phyloP scores from a whole-genome alignment of 2,888 invertebrate species.

The Sarcophaga rosellei region DNA sequence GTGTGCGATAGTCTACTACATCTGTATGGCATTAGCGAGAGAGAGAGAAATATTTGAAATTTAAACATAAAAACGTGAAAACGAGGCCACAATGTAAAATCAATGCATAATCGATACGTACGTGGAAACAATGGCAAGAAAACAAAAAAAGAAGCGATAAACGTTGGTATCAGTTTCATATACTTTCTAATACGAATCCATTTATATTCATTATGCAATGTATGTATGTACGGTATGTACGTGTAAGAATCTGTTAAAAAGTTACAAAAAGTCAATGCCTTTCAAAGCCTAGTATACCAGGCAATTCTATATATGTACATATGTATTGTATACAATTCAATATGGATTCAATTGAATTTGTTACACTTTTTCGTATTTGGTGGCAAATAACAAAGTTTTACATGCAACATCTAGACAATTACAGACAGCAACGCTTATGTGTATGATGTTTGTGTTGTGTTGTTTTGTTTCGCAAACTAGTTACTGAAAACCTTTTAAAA shows the following conservation, averaged over 20 bases:
- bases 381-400: constrained; percentile 25
- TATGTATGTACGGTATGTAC: neutral
- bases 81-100: constrained; percentile 65
- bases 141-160: neutral
- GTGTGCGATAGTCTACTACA: too few species aligned
- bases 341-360: too few species aligned
- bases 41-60: constrained; percentile 35
- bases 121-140: neutral
- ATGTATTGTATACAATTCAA: too few species aligned
- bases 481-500: too few species aligned
- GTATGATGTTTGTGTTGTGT: too few species aligned
- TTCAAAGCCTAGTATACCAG: neutral
- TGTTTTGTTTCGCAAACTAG: too few species aligned
- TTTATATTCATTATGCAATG: constrained; percentile 24
- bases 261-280: constrained; percentile 64
- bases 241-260: constrained; percentile 25
- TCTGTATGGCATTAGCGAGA: neutral
- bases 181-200: neutral
- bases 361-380: neutral
- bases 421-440: too few species aligned
- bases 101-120: constrained; percentile 51
- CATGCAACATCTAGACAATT: neutral
- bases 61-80: constrained; percentile 53
- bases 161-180: neutral
- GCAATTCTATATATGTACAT: too few species aligned